Evolutionary conservation across 2,888 invertebrate genomes (phyloP).

Genomic region (Epsilonema sp.): DNA sequence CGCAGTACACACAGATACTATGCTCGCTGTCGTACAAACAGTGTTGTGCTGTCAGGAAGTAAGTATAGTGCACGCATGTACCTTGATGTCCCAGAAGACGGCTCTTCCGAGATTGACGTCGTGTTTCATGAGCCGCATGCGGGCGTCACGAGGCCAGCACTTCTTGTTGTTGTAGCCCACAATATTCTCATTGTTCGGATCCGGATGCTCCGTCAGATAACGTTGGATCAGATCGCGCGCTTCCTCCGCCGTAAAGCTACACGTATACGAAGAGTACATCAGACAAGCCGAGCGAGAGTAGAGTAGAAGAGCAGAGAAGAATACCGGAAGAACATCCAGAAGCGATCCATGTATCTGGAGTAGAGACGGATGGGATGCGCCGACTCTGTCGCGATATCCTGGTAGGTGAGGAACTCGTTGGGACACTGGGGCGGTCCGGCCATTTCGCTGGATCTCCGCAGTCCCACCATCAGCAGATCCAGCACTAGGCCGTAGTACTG

Average conservation of each 20-base stretch:
- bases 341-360: constrained; percentile 84
- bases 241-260: constrained; percentile 80
- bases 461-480: constrained; percentile 81
- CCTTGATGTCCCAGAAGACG: constrained; percentile 98
- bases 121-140: constrained; percentile 99
- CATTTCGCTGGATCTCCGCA: constrained; percentile 94
- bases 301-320: constrained; percentile 3
- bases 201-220: constrained; percentile 95
- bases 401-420: constrained; percentile 92
- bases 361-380: constrained; percentile 91
- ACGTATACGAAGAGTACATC: too few species aligned
- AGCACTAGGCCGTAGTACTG: constrained; percentile 95
- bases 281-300: constrained; percentile 1
- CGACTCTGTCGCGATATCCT: constrained; percentile 72
- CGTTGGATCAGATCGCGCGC: constrained; percentile 92
- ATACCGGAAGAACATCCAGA: constrained; percentile 79
- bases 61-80: constrained; percentile 5
- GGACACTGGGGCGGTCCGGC: constrained; percentile 98
- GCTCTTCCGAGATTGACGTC: constrained; percentile 98
- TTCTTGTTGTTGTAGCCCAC: constrained; percentile 99
- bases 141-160: constrained; percentile 96
- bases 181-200: constrained; percentile 99
- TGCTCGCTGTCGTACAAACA: neutral
- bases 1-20: constrained; percentile 13
- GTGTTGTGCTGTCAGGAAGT: too few species aligned